These are phyloP conservation scores for Scaptomyza reducta DNA, from an alignment of 2,888 invertebrate genomes.

Conservation along the genomic window DNA sequence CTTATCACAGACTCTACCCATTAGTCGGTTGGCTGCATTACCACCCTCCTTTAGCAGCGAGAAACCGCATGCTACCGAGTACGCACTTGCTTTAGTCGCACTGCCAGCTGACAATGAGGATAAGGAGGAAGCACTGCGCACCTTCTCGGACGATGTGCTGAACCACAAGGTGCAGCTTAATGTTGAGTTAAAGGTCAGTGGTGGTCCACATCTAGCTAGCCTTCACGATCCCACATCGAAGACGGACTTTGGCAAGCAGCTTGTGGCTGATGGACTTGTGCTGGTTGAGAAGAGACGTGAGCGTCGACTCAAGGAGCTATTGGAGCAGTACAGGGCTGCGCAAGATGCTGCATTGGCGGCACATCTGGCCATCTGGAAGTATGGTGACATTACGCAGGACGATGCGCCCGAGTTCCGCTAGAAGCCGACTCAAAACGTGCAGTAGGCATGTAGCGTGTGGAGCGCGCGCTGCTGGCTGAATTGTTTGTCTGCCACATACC, in stretches of 20 bases:
- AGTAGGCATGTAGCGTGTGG: slow-evolving; percentile 68
- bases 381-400: slow-evolving; percentile 93
- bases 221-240: slow-evolving; percentile 83
- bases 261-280: slow-evolving; percentile 94
- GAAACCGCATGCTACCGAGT: slow-evolving; percentile 94
- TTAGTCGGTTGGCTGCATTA: slow-evolving; percentile 91
- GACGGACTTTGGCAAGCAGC: slow-evolving; percentile 87
- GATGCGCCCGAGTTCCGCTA: slow-evolving; percentile 84
- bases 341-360: slow-evolving; percentile 94
- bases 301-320: slow-evolving; percentile 90
- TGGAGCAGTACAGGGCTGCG: slow-evolving; percentile 92
- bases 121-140: slow-evolving; percentile 89
- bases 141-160: slow-evolving; percentile 87
- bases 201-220: slow-evolving; percentile 82
- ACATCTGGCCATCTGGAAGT: slow-evolving; percentile 97
- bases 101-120: slow-evolving; percentile 95
- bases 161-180: slow-evolving; percentile 93
- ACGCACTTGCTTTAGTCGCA: slow-evolving; percentile 91
- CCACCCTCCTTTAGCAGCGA: slow-evolving; percentile 91
- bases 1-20: slow-evolving; percentile 85
- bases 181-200: slow-evolving; percentile 88
- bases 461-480: slow-evolving; percentile 70
- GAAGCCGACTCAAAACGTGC: slow-evolving; percentile 59
- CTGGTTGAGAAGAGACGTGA: slow-evolving; percentile 93
- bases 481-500: slow-evolving; percentile 84